Percentiles rank a stretch among this genome's conserved stretches.
phyloP scores from a whole-genome alignment of 1,140 invertebrate species.

The Meloidogyne hapla region DNA sequence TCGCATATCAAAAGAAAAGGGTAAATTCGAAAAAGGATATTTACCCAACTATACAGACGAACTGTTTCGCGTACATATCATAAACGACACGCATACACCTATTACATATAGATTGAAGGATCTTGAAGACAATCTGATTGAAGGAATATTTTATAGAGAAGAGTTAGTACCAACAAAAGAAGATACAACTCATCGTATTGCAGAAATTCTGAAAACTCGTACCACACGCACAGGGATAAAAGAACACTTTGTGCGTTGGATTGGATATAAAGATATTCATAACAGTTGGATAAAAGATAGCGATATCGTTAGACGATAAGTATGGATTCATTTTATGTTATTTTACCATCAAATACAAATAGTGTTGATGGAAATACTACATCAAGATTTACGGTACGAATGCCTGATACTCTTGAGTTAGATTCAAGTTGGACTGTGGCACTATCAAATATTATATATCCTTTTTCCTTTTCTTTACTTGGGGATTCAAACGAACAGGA shows the following conservation, averaged over 20 bases:
- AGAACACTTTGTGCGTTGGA: slow-evolving; percentile 23
- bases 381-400: background rate
- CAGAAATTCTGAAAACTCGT: slow-evolving; percentile 6
- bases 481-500: background rate
- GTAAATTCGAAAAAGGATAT: slow-evolving; percentile 31
- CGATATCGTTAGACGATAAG: background rate
- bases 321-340: background rate
- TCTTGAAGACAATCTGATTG: background rate
- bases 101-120: background rate
- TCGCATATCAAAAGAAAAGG: slow-evolving; percentile 21
- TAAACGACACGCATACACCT: too few species aligned
- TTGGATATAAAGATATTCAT: background rate
- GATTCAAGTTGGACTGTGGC: slow-evolving; percentile 30
- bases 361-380: background rate
- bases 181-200: slow-evolving; percentile 22
- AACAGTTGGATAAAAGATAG: slow-evolving; percentile 24
- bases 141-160: slow-evolving; percentile 30
- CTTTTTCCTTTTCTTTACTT: slow-evolving; percentile 19
- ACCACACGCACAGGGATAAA: slow-evolving; percentile 9
- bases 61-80: slow-evolving; percentile 1
- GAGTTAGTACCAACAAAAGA: background rate
- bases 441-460: slow-evolving; percentile 25
- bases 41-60: slow-evolving; percentile 28
- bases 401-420: slow-evolving; percentile 25
- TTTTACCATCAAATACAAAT: background rate